phyloP scores from a whole-genome alignment of 2,797 vertebrate species.

The Myotis planiceps region DNA sequence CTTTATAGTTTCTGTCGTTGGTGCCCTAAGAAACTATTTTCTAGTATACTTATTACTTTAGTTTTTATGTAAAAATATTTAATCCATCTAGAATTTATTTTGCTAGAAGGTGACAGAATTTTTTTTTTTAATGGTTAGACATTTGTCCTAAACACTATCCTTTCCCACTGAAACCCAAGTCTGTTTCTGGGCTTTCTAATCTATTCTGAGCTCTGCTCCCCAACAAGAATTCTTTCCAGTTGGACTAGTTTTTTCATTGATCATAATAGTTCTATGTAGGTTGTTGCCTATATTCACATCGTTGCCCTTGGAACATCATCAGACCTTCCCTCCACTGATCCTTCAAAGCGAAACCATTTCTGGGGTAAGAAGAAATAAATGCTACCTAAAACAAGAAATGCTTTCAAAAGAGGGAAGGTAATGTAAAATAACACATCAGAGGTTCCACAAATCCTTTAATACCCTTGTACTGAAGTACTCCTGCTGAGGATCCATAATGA shows the following conservation, averaged over 20 bases:
- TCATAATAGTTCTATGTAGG: not conserved
- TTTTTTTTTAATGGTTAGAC: not conserved
- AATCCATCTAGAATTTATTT: conserved; percentile 34
- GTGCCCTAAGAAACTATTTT: not conserved
- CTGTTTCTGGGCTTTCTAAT: not conserved
- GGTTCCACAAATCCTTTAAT: conserved; percentile 8
- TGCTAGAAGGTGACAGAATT: not conserved
- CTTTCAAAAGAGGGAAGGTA: conserved; percentile 7
- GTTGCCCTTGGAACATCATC: not conserved
- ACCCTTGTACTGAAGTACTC: not conserved
- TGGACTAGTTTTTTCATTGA: not conserved
- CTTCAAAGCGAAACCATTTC: conserved; percentile 41
- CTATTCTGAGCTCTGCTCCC: not conserved
- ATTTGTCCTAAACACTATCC: conserved; percentile 3
- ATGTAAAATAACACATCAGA: not conserved
- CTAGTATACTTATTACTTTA: conserved; percentile 24
- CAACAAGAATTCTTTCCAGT: conserved; percentile 8
- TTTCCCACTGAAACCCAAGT: not conserved
- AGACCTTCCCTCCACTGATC: not conserved
- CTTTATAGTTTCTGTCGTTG: conserved; percentile 17
- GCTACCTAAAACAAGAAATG: conserved; percentile 49
- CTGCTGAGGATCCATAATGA: not conserved
- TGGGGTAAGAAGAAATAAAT: conserved; percentile 19
- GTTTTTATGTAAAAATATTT: conserved; percentile 37
- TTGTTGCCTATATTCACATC: conserved; percentile 18